Evolutionary conservation across 2,888 invertebrate genomes (phyloP).

Genomic region (Chrysolina americana): DNA sequence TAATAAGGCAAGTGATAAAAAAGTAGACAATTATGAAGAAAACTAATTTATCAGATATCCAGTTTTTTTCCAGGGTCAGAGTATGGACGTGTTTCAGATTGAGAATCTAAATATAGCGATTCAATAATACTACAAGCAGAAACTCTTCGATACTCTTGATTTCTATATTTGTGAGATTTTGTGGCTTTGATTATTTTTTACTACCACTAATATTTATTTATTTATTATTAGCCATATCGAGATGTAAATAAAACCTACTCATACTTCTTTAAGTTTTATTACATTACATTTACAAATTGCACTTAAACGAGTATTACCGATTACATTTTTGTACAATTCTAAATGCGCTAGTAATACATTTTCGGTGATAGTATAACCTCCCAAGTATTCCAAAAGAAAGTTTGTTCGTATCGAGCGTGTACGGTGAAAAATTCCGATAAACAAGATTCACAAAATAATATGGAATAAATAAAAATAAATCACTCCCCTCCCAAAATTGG

Average conservation of each 20-base stretch:
- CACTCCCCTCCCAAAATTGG: not conserved
- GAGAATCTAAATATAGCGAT: not conserved
- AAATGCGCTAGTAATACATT: conserved; percentile 25
- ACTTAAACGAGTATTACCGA: conserved; percentile 19
- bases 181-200: not conserved
- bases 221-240: not conserved
- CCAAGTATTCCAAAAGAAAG: not conserved
- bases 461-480: not conserved
- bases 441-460: not conserved
- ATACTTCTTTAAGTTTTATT: not conserved
- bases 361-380: not conserved
- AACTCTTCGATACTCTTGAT: not conserved
- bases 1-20: not conserved
- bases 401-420: not conserved
- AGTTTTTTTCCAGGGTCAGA: not conserved
- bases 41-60: not conserved
- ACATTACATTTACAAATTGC: conserved; percentile 24
- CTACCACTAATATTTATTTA: conserved; percentile 7
- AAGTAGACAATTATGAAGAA: not conserved
- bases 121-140: not conserved
- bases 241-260: not conserved
- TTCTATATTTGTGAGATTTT: not conserved
- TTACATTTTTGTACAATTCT: conserved; percentile 29
- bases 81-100: not conserved
- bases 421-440: not conserved